Conservation (phyloP, 2,113 vertebrate species). For the Corythornis vintsioides region DNA sequence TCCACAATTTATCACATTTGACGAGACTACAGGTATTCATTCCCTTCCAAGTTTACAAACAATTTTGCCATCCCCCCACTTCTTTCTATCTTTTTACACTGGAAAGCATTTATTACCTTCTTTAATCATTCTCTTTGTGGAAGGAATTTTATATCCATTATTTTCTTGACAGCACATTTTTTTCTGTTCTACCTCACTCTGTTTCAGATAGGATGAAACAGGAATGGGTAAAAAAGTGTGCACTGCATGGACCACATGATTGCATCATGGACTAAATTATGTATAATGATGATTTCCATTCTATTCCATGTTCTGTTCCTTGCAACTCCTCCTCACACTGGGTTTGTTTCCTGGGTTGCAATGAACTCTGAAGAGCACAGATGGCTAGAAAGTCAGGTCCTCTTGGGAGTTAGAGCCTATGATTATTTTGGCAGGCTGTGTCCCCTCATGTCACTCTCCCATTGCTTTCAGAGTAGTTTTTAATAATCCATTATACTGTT, state of each 20-base stretch:
- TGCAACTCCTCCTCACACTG: background rate
- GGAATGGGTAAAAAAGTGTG: background rate
- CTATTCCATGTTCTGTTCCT: background rate
- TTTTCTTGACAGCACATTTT: background rate
- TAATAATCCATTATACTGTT: too few species aligned
- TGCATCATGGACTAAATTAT: background rate
- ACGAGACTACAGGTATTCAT: background rate
- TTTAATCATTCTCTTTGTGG: background rate
- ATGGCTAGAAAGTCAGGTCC: background rate
- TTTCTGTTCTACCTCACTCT: background rate
- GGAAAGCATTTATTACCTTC: background rate
- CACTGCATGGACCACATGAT: background rate
- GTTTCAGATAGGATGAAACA: background rate
- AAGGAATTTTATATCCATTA: background rate
- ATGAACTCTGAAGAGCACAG: background rate
- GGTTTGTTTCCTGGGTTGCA: background rate
- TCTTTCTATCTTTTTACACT: background rate
- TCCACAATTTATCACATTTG: background rate
- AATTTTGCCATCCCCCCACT: accelerated
- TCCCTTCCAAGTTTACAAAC: background rate
- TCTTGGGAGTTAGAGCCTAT: background rate
- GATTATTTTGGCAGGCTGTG: background rate
- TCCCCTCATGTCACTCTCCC: too few species aligned
- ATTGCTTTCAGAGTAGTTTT: too few species aligned
- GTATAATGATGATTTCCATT: background rate